Conservation (phyloP, 2,113 vertebrate genomes). For the Phylloscopus trochilus region DNA sequence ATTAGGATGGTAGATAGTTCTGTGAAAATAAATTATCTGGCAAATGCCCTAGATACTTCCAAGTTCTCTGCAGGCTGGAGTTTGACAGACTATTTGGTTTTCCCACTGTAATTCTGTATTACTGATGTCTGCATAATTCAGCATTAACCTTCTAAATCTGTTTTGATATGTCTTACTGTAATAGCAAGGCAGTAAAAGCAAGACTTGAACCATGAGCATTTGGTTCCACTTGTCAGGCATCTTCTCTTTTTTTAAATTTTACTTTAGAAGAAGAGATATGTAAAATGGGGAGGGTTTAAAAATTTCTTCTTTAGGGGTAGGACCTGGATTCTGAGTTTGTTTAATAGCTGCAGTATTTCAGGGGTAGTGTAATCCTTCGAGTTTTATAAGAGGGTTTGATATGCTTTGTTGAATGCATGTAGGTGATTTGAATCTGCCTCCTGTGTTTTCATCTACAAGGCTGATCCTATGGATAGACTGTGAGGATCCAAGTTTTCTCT, state of each 20-base stretch:
- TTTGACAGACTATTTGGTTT: slow-evolving; percentile 51
- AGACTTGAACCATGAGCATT: not conserved
- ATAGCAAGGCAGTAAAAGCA: not conserved
- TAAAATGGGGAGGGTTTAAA: not conserved
- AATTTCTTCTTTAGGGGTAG: not conserved
- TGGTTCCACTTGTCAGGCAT: not conserved
- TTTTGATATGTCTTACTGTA: slow-evolving; percentile 30
- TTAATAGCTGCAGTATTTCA: not conserved
- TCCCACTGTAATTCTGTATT: not conserved
- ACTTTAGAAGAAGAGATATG: not conserved
- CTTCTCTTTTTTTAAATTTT: not conserved
- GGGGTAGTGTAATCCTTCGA: not conserved
- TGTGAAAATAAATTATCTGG: slow-evolving; percentile 17
- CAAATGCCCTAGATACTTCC: slow-evolving; percentile 39
- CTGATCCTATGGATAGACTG: not conserved
- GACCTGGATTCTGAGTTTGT: not conserved
- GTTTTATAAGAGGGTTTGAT: not conserved
- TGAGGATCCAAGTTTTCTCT: not conserved
- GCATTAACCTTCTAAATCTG: slow-evolving; percentile 32
- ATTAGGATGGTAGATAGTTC: not conserved
- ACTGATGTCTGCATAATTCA: slow-evolving; percentile 51
- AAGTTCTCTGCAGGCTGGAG: not conserved
- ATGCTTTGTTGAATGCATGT: not conserved
- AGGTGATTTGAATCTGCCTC: not conserved
- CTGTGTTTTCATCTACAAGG: not conserved